Evolutionary conservation across 1,140 invertebrate genomes (phyloP), one percentile per base, ranked within the genome.

Genomic region (Campoletis sonorensis): DNA sequence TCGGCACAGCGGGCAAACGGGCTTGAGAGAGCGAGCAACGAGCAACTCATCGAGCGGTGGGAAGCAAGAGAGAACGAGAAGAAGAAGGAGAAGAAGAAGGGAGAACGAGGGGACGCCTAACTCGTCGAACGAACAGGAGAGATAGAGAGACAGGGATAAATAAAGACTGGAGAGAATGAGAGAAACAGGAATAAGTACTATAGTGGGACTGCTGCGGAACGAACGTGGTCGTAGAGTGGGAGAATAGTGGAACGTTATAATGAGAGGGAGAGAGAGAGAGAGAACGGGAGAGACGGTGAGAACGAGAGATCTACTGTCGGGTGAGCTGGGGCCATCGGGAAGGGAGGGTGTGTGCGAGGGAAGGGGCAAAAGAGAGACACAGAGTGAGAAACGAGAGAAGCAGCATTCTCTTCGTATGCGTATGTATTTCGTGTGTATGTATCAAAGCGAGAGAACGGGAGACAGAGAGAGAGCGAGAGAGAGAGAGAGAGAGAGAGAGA

Each of bases 241-340:
- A 68, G 68, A 79, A 49, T 72, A 82, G 78, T 58, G 78, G 82
- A 64, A 81, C 23, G 68, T 79, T 54, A 68, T 82, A 75, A 78
- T 75, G 83, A 73, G 70, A 21, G 61, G 80, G 84, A 85, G 61
- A 73, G 80, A 81, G 83, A 79, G 82, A 45, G 77, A 83, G 54
- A 51, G n/a, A n/a, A n/a, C n/a, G 61, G 80, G 84, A 85, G 61
- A 73, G 80, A 81, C 82, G 78, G 82, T 49, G 77, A 83, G 54
- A 51, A 73, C 33, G 61, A 64, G 61, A 83, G 79, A 83, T 81
- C 68, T 80, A 68, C 51, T 81, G 82, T 83, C 75, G 79, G 75
- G 71, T 81, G 77, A 64, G 64, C 68, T 21, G 30, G 78, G 40
- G 10, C 37, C 33, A 33, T 40, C 40, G 70, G 37, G 82, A 79